phyloP scores from a whole-genome alignment of 2,888 invertebrate species.

The Stratiomys singularior region DNA sequence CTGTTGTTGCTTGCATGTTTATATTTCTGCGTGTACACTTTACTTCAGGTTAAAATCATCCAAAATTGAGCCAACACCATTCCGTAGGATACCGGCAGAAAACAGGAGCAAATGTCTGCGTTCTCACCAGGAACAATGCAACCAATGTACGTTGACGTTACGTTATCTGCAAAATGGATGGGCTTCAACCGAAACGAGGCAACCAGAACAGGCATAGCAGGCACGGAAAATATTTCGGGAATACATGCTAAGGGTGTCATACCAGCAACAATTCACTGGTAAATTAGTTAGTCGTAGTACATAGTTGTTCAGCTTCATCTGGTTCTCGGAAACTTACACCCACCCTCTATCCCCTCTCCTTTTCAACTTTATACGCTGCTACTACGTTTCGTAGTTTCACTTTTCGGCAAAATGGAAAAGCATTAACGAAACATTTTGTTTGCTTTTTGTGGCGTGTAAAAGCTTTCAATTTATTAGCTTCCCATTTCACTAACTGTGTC shows the following conservation, averaged over 20 bases:
- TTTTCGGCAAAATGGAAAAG: constrained; percentile 22
- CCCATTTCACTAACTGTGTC: constrained; percentile 7
- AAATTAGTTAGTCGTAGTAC: constrained; percentile 17
- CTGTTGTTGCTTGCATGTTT: background rate
- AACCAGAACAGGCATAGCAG: background rate
- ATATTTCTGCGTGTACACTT: background rate
- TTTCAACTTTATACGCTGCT: background rate
- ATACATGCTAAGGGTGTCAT: background rate
- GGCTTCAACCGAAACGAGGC: background rate
- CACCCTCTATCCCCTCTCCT: background rate
- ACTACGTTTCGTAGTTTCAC: background rate
- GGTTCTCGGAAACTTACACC: too few relatives aligned
- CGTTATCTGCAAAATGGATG: background rate
- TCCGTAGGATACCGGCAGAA: background rate
- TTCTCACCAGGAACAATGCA: background rate
- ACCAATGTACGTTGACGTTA: background rate
- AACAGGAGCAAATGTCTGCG: background rate
- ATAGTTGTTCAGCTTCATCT: background rate
- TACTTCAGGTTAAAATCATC: background rate
- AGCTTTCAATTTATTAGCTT: constrained; percentile 46
- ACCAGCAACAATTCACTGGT: constrained; percentile 13
- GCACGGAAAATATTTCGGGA: too few relatives aligned
- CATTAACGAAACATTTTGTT: constrained; percentile 41
- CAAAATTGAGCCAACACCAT: background rate
- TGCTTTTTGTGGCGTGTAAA: constrained; percentile 43